These are phyloP conservation scores for Spodoptera exigua DNA, from an alignment of 2,888 invertebrate species.

Conservation along the genomic window DNA sequence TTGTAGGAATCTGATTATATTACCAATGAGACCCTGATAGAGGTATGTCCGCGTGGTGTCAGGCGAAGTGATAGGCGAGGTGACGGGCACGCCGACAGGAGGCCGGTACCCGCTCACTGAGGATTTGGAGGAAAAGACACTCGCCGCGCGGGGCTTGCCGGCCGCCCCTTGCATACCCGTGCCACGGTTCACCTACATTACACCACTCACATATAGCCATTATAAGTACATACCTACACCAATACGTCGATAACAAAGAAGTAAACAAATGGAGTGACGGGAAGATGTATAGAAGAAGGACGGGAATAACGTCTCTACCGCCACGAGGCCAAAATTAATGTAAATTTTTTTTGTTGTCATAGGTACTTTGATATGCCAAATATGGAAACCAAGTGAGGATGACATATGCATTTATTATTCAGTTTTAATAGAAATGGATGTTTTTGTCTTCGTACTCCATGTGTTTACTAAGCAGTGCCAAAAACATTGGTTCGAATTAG, in stretches of 20 bases:
- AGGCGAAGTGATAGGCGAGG: slow-evolving; percentile 96
- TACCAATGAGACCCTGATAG: slow-evolving; percentile 95
- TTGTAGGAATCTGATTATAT: slow-evolving; percentile 39
- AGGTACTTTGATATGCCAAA: no score
- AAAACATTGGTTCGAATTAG: no score
- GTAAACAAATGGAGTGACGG: slow-evolving; percentile 7
- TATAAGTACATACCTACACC: background rate
- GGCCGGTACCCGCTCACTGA: slow-evolving; percentile 95
- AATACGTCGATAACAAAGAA: background rate
- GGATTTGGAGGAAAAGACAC: slow-evolving; percentile 97
- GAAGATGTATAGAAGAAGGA: no score
- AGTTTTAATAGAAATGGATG: no score
- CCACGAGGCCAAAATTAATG: no score
- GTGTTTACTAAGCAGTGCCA: slow-evolving; percentile 6
- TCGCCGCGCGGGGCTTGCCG: slow-evolving; percentile 94
- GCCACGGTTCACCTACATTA: slow-evolving; percentile 84
- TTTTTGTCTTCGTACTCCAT: no score
- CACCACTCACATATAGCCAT: slow-evolving; percentile 15
- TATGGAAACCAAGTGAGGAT: no score
- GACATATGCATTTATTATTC: no score
- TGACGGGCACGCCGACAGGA: slow-evolving; percentile 92
- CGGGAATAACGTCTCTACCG: no score
- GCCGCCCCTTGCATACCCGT: slow-evolving; percentile 46
- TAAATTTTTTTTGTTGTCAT: background rate
- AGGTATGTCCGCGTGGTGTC: slow-evolving; percentile 96